These are phyloP conservation scores for Penaeus japonicus DNA, from an alignment of 1,140 invertebrate genomes.

Conservation along the genomic window DNA sequence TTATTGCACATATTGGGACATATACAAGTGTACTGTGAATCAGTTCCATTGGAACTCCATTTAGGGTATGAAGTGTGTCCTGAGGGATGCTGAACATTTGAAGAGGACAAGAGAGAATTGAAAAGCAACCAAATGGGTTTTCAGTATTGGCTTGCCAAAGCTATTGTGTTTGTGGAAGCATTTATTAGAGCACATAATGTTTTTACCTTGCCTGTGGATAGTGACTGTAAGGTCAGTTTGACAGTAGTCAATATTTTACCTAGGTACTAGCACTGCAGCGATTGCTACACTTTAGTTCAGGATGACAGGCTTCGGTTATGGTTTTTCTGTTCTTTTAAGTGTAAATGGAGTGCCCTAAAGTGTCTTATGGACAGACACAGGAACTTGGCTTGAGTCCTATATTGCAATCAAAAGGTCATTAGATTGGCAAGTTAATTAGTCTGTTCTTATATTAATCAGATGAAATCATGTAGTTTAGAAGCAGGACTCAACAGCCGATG, in stretches of 20 bases:
- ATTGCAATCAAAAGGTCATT: neutral
- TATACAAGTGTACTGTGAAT: neutral
- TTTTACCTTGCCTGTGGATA: neutral
- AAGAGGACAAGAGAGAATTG: neutral
- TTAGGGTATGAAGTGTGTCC: neutral
- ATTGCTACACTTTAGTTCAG: conserved; percentile 33
- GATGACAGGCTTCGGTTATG: conserved; percentile 44
- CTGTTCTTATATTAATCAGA: neutral
- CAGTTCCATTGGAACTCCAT: neutral
- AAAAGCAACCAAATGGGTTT: neutral
- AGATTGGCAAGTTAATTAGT: neutral
- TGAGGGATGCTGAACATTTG: neutral
- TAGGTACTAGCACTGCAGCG: conserved; percentile 20
- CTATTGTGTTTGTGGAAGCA: conserved; percentile 19
- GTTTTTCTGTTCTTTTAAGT: conserved; percentile 46
- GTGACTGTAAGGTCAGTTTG: neutral
- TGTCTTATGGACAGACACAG: conserved; percentile 20
- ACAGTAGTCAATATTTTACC: neutral
- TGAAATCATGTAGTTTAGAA: neutral
- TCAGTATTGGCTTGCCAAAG: conserved; percentile 29
- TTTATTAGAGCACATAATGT: conserved; percentile 8
- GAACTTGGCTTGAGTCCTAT: neutral
- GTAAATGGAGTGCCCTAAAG: conserved; percentile 14
- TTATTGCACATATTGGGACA: conserved; percentile 42
- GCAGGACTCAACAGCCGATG: conserved; percentile 19